These are phyloP conservation scores for Mormyrus hasselquistii DNA, from an alignment of 2,797 vertebrate species.

Conservation along the genomic window DNA sequence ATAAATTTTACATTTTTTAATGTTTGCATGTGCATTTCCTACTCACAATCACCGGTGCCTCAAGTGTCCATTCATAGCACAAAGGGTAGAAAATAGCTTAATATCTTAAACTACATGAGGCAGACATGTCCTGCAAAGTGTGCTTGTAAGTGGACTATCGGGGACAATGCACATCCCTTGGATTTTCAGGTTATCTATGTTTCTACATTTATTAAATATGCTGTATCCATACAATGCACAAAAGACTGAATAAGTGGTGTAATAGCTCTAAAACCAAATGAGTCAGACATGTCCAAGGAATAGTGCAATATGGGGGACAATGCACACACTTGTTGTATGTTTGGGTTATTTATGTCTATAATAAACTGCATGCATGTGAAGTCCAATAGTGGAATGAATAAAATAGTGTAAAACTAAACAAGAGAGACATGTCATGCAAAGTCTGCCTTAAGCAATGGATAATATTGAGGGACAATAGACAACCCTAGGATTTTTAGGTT, in stretches of 20 bases:
- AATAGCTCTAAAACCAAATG: background rate
- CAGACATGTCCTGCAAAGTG: background rate
- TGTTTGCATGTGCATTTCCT: background rate
- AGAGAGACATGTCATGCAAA: background rate
- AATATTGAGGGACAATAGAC: background rate
- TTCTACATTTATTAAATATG: background rate
- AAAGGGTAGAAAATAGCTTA: background rate
- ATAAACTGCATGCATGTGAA: background rate
- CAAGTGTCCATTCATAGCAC: background rate
- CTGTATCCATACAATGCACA: background rate
- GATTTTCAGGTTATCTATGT: background rate
- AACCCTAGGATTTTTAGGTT: background rate
- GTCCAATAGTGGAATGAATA: background rate
- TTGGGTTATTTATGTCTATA: background rate
- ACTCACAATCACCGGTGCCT: background rate
- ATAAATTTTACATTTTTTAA: background rate
- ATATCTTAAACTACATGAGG: background rate
- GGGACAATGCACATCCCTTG: background rate
- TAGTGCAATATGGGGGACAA: background rate
- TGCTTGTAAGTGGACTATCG: background rate
- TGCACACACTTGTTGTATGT: background rate
- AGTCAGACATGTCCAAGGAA: background rate
- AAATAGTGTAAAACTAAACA: background rate
- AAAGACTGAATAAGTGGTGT: background rate
- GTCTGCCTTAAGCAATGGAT: background rate